Evolutionary conservation across 2,888 invertebrate species (phyloP).

Genomic region (Oligia strigilis): DNA sequence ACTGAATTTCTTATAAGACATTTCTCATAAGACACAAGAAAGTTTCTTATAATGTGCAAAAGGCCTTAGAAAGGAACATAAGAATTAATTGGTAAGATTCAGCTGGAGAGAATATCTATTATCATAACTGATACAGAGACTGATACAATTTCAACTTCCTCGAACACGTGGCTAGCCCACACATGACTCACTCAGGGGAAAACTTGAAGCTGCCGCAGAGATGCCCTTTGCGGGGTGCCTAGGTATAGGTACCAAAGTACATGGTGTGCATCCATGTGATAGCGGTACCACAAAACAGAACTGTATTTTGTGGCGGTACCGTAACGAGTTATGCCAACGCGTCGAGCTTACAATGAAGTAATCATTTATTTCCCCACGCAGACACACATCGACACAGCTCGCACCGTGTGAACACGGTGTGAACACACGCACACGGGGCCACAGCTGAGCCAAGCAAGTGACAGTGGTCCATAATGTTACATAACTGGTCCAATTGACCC

Average conservation of each 20-base stretch:
- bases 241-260: not conserved
- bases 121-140: not conserved
- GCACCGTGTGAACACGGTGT: not conserved
- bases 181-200: not conserved
- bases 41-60: too few relatives aligned
- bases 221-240: not conserved
- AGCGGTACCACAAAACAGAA: not conserved
- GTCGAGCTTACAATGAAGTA: constrained; percentile 25
- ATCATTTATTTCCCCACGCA: constrained; percentile 48
- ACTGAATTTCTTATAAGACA: too few relatives aligned
- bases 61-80: not conserved
- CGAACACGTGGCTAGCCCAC: not conserved
- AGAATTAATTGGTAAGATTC: not conserved
- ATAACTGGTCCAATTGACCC: constrained; percentile 81
- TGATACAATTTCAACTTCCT: not conserved
- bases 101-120: not conserved
- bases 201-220: not conserved
- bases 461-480: constrained; percentile 72
- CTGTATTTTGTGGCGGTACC: not conserved
- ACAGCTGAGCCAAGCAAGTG: constrained; percentile 61
- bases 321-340: constrained; percentile 24
- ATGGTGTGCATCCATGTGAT: constrained; percentile 4
- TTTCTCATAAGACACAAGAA: too few relatives aligned
- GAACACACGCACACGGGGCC: constrained; percentile 29
- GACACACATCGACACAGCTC: constrained; percentile 18